A percentile compares a stretch with the other conserved stretches of the same genome.
Evolutionary conservation across 2,888 invertebrate genomes (phyloP).

Genomic region (Lepidocyrtoides sp.): DNA sequence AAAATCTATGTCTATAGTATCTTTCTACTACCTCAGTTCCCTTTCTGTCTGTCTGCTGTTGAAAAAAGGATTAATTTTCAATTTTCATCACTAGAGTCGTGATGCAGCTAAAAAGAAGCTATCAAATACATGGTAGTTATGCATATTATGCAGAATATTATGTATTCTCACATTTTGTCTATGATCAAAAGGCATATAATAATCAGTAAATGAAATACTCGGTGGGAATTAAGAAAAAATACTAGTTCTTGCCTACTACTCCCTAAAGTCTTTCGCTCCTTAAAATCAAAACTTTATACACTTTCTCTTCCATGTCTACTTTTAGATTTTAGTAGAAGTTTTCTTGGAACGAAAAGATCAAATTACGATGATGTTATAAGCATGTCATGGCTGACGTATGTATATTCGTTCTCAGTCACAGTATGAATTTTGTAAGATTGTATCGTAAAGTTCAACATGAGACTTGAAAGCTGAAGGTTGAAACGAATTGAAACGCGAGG

Average conservation of each 20-base stretch:
- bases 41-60: neutral
- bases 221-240: slow-evolving; percentile 32
- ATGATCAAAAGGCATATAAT: neutral
- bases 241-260: neutral
- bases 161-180: neutral
- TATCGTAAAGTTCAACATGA: too few relatives aligned
- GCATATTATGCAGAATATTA: neutral
- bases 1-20: too few relatives aligned
- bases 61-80: slow-evolving; percentile 62
- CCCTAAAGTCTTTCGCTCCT: too few relatives aligned
- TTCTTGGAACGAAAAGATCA: too few relatives aligned
- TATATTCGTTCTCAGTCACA: too few relatives aligned
- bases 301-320: too few relatives aligned
- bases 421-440: too few relatives aligned
- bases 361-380: too few relatives aligned
- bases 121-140: neutral
- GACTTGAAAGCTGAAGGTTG: slow-evolving; percentile 16
- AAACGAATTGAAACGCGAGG: slow-evolving; percentile 7
- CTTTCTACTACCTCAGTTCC: too few relatives aligned
- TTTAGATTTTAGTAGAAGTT: too few relatives aligned
- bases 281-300: too few relatives aligned
- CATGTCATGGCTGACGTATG: too few relatives aligned
- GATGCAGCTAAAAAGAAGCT: neutral
- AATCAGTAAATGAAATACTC: neutral
- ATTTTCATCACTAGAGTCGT: slow-evolving; percentile 48